Evolutionary conservation across 2,888 invertebrate species (phyloP), one percentile per base, ranked within the genome.

Genomic region (Torymus texanus): DNA sequence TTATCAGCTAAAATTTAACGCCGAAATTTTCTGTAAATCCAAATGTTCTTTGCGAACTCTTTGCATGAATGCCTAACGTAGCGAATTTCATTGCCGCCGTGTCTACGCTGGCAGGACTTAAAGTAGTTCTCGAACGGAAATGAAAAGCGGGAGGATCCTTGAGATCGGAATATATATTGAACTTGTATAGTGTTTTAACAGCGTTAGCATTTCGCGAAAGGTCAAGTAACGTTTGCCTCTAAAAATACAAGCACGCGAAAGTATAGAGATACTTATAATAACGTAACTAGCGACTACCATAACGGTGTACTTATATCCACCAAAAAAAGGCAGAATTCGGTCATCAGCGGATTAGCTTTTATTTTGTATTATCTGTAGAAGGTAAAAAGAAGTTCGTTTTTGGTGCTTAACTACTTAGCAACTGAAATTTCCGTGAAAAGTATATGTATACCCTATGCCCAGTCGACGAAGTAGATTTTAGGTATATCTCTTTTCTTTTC

Each of bases 151-250:
- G 41, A 63, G 63, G 24, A 41, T 11, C n/a, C n/a, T 50, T 2
- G 18, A 63, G 41, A 63, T 63, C 11, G 16, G 63, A 63, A 63
- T 63, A 63, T 63, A 50, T 63, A 63, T 63, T 63, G 63, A 63
- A 63, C 63, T 41, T n/a, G 63, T 63, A 63, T 63, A 63, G 41
- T 63, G 41, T 41, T 41, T 63, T 63, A 41, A 63, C 41, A 63
- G 24, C 16, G n/a, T 41, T 16, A 63, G 10, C 29, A n/a, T 62
- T 13, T 11, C 59, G 59, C 59, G 11, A 21, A 21, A 11, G 29
- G 62, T 58, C 58, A 18, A 21, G 5, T 10, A 4, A 8, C 59
- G 4, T 21, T 62, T 62, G 21, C 14, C 8, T n/a, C 62, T 13
- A 21, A 24, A 18, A 29, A 24, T 29, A 29, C 58, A 8, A 5